Percentiles rank a stretch among this genome's conserved stretches.
Evolutionary conservation across 2,113 vertebrate species (phyloP).

Genomic region (Oreochromis spilurus): DNA sequence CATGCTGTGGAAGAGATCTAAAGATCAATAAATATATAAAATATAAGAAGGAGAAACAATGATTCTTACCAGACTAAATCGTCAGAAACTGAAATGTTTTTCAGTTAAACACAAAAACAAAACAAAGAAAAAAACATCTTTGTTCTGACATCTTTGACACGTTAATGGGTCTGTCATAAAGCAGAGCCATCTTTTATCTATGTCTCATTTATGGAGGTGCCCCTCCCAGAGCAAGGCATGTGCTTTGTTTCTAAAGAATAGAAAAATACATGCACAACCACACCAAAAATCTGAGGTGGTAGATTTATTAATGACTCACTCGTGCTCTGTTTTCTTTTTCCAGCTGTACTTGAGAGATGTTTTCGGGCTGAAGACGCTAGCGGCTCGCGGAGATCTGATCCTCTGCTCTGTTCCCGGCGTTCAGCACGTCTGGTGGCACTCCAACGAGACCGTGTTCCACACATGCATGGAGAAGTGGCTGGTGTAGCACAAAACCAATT

Average conservation of each 20-base stretch:
- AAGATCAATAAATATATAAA: not conserved
- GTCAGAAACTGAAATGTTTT: not conserved
- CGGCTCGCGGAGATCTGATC: constrained; percentile 76
- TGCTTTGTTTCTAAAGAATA: not conserved
- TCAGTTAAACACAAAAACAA: not conserved
- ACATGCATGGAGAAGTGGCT: constrained; percentile 85
- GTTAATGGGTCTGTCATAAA: not conserved
- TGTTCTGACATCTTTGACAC: not conserved
- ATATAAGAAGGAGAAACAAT: not conserved
- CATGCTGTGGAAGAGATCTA: not conserved
- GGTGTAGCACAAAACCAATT: constrained; percentile 30
- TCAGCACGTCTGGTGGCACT: constrained; percentile 81
- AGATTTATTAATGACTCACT: not conserved
- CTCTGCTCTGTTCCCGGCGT: constrained; percentile 75
- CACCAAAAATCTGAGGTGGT: not conserved
- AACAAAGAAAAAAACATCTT: not conserved
- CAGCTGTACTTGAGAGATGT: constrained; percentile 75
- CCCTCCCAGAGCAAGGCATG: not conserved
- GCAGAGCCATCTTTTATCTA: not conserved
- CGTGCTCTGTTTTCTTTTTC: not conserved
- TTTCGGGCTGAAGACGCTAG: constrained; percentile 84
- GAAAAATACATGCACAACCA: not conserved
- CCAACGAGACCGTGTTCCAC: constrained; percentile 82
- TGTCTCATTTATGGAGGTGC: not conserved
- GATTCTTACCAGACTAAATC: not conserved